Evolutionary conservation across 2,888 invertebrate species (phyloP).

Genomic region (Stegophylla sp.): DNA sequence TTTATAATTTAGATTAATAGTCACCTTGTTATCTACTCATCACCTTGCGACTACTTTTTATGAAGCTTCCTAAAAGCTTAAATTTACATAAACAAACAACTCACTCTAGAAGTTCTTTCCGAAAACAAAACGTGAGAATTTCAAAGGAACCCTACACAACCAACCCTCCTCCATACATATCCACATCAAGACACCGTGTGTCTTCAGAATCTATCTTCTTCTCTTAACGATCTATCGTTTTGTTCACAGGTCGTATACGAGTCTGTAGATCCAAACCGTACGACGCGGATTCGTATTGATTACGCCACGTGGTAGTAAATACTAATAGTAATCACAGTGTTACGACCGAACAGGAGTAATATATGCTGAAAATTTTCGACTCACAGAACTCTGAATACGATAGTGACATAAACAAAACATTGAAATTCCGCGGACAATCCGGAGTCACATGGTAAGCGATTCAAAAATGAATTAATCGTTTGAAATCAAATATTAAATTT

Average conservation of each 20-base stretch:
- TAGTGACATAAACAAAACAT: neutral
- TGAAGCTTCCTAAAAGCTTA: too few relatives aligned
- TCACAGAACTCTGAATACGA: neutral
- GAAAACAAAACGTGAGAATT: too few relatives aligned
- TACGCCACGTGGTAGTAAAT: neutral
- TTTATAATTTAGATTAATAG: too few relatives aligned
- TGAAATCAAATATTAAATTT: neutral
- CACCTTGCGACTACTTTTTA: too few relatives aligned
- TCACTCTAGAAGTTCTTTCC: too few relatives aligned
- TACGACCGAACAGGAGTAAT: neutral
- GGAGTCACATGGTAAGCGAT: constrained; percentile 6
- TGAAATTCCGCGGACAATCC: neutral
- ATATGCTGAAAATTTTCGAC: neutral
- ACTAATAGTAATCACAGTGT: neutral
- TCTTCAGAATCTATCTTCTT: too few relatives aligned
- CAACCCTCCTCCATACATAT: too few relatives aligned
- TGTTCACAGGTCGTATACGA: neutral
- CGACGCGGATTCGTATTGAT: neutral
- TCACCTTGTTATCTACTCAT: too few relatives aligned
- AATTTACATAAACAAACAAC: too few relatives aligned
- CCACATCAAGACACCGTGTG: too few relatives aligned
- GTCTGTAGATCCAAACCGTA: neutral
- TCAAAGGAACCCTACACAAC: too few relatives aligned
- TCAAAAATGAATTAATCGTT: neutral
- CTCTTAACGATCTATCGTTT: neutral